Evolutionary conservation across 2,797 vertebrate species (phyloP), one percentile per base, ranked within the genome.

Genomic region (Thaleichthys pacificus): DNA sequence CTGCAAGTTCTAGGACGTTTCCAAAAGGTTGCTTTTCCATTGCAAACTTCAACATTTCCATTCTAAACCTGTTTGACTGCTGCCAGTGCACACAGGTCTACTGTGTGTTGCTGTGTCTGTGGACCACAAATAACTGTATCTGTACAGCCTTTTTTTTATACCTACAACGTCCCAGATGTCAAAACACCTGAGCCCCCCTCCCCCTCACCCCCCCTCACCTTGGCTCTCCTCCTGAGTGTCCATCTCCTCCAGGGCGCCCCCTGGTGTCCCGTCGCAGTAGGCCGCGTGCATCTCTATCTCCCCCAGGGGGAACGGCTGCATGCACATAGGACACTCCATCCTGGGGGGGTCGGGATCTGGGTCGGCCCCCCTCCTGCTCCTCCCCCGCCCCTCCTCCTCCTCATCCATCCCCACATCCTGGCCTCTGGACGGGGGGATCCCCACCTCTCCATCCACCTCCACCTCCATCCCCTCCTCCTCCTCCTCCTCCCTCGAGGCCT

Each of bases 211-310:
- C 68, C 81, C 76, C 63, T 78, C 80, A 30, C 74, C 73, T 3
- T 19, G 17, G 17, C 66, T 66, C 21, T 77, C 56, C 19, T 87
- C 69, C 61, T 75, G 12, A 47, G 49, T 17, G 8, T 11, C n/a
- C 5, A 30, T 71, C 19, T 88, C 81, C 2, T 88, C 86, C 32
- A 54, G 2, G 0, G 68, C 9, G 26, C 4, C n/a, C 2, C 2
- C 26, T 22, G n/a, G 28, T 38, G 4, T 94, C 96, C 95, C 96
- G 1, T 95, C 91, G 81, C 97, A 99, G 90, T 92, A 95, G 66
- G 97, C 97, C 0, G 97, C 96, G 9, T 99, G 97, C 69, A 89
- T 68, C 85, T 97, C 95, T 0, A 99, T 96, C 87, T 92, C 84
- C 0, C 75, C 56, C 0, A 63, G 77, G 0, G 95, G 91, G 78